Evolutionary conservation across 2,113 vertebrate genomes (phyloP).

Genomic region (Thymallus thymallus): DNA sequence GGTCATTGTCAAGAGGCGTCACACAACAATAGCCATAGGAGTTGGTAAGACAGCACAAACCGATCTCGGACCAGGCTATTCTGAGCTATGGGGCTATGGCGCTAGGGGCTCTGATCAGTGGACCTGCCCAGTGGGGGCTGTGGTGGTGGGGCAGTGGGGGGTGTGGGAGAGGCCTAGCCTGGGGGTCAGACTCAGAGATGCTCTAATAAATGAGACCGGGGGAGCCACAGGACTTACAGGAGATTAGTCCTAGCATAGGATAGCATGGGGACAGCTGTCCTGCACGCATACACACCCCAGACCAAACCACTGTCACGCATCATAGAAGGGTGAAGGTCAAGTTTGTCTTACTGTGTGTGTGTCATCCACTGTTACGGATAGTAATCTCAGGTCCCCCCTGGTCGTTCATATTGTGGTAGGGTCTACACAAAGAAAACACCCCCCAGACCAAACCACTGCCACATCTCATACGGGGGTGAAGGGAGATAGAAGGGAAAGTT

Average conservation of each 20-base stretch:
- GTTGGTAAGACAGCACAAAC: too few species aligned
- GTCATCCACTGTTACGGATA: neutral
- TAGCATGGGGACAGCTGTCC: constrained; percentile 56
- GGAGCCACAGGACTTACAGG: constrained; percentile 59
- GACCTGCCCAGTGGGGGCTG: neutral
- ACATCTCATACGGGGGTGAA: neutral
- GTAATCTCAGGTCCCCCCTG: neutral
- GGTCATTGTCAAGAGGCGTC: too few species aligned
- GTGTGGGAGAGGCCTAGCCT: constrained; percentile 20
- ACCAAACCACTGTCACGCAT: neutral
- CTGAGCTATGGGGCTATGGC: too few species aligned
- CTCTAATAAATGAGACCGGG: constrained; percentile 45
- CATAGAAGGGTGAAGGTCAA: neutral
- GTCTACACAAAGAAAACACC: neutral
- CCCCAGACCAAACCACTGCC: neutral
- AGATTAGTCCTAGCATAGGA: constrained; percentile 49
- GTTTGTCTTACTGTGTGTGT: neutral
- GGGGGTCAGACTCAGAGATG: constrained; percentile 43
- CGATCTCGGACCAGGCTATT: too few species aligned
- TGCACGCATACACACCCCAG: constrained; percentile 40
- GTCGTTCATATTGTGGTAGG: neutral
- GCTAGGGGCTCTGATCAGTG: too few species aligned
- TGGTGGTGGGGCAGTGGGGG: neutral
- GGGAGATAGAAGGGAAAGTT: neutral
- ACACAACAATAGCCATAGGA: too few species aligned